Evolutionary conservation across 2,888 invertebrate species (phyloP), one percentile per base, ranked within the genome.

Genomic region (Thymelicus acteon): DNA sequence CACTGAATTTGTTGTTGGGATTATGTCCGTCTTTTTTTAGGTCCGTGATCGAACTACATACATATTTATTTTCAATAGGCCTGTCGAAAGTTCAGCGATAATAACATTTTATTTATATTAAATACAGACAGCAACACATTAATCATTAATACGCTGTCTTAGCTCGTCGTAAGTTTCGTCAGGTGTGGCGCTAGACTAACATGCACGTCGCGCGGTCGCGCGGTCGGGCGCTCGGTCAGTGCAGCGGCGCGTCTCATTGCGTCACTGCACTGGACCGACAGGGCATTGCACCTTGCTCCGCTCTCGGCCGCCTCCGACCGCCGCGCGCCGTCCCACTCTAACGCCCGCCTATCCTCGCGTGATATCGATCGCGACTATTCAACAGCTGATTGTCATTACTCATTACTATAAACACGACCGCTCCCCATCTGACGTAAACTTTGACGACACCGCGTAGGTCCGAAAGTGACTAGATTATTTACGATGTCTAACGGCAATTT

Each of bases 221-320:
- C 40, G 44, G 79, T 75, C 79, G 85, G 79, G 62, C 76, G 84
- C 85, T 79, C 87, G 90, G 91, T 87, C 90, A 90, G 87, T 88
- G 90, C 90, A 90, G 88, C 82, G 80, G 76, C 80, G 78, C 80
- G 81, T 84, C 85, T 85, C 83, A 84, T 92, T 92, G 91, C 92
- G 92, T 92, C 92, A 91, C 86, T 88, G 88, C 86, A 87, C 87
- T 82, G 87, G 82, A 82, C 82, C 83, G 84, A 72, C 86, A 82
- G 92, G 92, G 92, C 93, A 92, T 82, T 92, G 93, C 91, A 91
- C 92, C 87, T 87, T 84, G 86, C 83, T 79, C 73, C 81, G 84
- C 77, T 75, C 80, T 75, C 79, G 75, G 78, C 77, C 78, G 74
- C 66, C 76, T 72, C 70, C 72, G 66, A 61, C 69, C 54, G 52